Conservation (phyloP, 2,797 vertebrate genomes). For the Furcifer pardalis region DNA sequence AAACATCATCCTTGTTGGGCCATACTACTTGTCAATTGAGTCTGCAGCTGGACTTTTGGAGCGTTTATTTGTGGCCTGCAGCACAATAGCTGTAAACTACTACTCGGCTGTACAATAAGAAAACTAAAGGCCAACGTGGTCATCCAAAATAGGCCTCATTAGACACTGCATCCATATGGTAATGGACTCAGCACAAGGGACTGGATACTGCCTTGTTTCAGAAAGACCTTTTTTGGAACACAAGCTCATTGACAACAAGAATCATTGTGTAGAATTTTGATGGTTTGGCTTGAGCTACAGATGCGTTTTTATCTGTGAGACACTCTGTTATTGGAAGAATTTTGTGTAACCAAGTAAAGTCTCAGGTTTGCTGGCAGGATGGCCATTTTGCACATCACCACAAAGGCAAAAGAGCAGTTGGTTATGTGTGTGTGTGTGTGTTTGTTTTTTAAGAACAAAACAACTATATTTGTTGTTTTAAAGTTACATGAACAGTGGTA, state of each 20-base stretch:
- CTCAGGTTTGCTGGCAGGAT: background rate
- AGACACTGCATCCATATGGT: constrained; percentile 42
- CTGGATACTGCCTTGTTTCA: constrained; percentile 4
- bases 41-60: background rate
- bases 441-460: too few species aligned
- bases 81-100: constrained; percentile 9
- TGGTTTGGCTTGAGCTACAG: background rate
- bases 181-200: background rate
- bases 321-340: background rate
- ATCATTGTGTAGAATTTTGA: constrained; percentile 22
- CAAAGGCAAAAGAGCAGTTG: too few species aligned
- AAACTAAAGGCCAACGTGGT: constrained; percentile 33
- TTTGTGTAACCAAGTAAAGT: background rate
- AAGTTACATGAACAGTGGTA: too few species aligned
- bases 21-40: background rate
- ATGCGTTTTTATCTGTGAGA: background rate
- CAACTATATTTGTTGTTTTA: too few species aligned
- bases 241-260: constrained; percentile 2
- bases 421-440: too few species aligned
- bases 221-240: constrained; percentile 8
- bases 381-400: background rate
- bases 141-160: constrained; percentile 22
- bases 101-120: constrained; percentile 30
- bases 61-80: constrained; percentile 30
- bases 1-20: background rate